Evolutionary conservation across 2,797 vertebrate species (phyloP), one percentile per base, ranked within the genome.

Genomic region (Phylloscopus collybita): DNA sequence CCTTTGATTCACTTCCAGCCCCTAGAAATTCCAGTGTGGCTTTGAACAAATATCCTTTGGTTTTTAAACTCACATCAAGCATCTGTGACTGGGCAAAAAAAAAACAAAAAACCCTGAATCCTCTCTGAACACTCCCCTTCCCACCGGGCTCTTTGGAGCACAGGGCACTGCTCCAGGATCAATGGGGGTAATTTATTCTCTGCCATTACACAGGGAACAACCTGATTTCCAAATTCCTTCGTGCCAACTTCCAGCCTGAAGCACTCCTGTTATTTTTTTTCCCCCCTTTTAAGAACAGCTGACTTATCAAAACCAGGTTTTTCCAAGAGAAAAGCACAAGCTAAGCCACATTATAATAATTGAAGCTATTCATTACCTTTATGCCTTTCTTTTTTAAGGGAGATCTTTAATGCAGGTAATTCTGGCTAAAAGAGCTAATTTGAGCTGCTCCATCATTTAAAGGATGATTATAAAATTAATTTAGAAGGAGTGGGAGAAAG

Each of bases 351-450:
- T 96, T 96, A 96, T 80, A 91, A 51, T 96, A 97, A 97, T 76
- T 92, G 93, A 96, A 90, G 84, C 88, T 89, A 97, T 97, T 96
- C 96, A 97, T 96, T 97, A 94, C 93, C 79, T 95, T 95, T 91
- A 93, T 95, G 91, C 83, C 38, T 92, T 91, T 86, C 67, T 80
- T 92, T 91, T 91, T 94, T 78, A 66, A 87, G 83, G 47, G 70
- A 86, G 73, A 90, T 88, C 88, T 96, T 92, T 95, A 96, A 93
- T 42, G 86, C 87, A 96, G 94, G 96, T 95, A 95, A 95, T 92
- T 93, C 93, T 78, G 64, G 65, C 90, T 91, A 76, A 93, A 93
- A 86, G 84, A 88, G 74, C 75, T 86, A 26, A 95, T 94, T 92
- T 91, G 71, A 96, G 66, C 90, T 30, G 61, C 86, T 93, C 92